These are phyloP conservation scores for Hippolais icterina DNA, from an alignment of 2,113 vertebrate genomes.

Conservation along the genomic window DNA sequence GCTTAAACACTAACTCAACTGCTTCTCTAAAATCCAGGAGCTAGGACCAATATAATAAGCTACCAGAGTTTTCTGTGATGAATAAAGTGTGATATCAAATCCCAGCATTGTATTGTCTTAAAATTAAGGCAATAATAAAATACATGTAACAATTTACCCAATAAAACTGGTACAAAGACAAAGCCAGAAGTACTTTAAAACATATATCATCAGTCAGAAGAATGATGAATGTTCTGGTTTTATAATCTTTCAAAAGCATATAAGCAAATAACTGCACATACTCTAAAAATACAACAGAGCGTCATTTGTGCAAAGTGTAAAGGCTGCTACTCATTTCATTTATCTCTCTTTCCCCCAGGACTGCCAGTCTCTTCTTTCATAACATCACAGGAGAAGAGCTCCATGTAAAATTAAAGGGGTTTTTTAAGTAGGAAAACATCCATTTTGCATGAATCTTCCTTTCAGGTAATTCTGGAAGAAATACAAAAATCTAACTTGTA, in stretches of 20 bases:
- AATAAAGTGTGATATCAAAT: not conserved
- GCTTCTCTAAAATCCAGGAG: not conserved
- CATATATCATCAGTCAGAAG: not conserved
- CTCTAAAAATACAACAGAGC: not conserved
- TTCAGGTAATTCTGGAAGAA: constrained; percentile 10
- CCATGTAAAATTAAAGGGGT: not conserved
- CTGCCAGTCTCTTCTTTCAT: not conserved
- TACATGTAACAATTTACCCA: not conserved
- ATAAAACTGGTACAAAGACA: not conserved
- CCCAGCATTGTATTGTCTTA: not conserved
- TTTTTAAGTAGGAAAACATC: not conserved
- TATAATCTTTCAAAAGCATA: not conserved
- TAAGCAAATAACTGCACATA: not conserved
- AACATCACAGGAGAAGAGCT: not conserved
- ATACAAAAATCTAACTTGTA: not conserved
- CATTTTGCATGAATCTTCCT: not conserved
- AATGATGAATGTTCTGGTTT: not conserved
- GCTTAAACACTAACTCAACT: not conserved
- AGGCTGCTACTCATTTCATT: not conserved
- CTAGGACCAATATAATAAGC: not conserved
- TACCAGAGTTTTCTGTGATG: not conserved
- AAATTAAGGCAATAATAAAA: not conserved
- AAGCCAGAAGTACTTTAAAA: not conserved
- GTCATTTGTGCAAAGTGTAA: not conserved
- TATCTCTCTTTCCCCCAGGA: not conserved